Conservation (phyloP, 2,113 vertebrate genomes). For the Rhinogobius similis region DNA sequence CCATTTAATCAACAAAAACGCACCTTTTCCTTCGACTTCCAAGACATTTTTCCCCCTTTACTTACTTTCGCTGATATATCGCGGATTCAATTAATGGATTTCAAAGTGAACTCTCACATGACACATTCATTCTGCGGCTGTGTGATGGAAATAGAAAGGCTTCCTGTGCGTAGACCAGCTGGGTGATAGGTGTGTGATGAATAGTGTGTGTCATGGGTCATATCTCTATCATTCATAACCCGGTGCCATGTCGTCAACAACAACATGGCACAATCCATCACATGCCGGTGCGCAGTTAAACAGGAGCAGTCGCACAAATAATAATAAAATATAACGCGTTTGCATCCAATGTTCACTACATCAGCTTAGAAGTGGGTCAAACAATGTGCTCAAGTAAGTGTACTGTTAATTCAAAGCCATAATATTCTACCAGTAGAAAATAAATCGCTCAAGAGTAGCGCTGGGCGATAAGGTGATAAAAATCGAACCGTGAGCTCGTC, state of each 20-base stretch:
- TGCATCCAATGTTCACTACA: no score
- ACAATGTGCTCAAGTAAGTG: no score
- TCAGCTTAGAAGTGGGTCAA: no score
- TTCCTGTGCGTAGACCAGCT: slow-evolving; percentile 6
- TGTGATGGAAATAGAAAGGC: background rate
- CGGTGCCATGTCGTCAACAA: slow-evolving; percentile 13
- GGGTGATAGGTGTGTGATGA: slow-evolving; percentile 29
- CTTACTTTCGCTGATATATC: no score
- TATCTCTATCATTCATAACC: slow-evolving; percentile 33
- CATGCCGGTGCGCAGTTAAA: background rate
- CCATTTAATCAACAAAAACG: no score
- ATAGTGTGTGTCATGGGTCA: slow-evolving; percentile 35
- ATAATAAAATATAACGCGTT: background rate
- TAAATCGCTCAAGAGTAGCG: no score
- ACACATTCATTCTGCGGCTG: slow-evolving; percentile 4
- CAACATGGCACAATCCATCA: slow-evolving; percentile 29
- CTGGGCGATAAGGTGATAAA: no score
- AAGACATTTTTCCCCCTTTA: no score
- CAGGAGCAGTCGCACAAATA: background rate
- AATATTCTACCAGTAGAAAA: no score
- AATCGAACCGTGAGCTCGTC: no score
- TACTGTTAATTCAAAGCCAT: no score
- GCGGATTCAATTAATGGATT: background rate
- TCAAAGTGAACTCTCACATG: background rate
- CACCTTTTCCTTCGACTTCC: no score